Conservation (phyloP, 2,113 vertebrate species). For the Anolis carolinensis region DNA sequence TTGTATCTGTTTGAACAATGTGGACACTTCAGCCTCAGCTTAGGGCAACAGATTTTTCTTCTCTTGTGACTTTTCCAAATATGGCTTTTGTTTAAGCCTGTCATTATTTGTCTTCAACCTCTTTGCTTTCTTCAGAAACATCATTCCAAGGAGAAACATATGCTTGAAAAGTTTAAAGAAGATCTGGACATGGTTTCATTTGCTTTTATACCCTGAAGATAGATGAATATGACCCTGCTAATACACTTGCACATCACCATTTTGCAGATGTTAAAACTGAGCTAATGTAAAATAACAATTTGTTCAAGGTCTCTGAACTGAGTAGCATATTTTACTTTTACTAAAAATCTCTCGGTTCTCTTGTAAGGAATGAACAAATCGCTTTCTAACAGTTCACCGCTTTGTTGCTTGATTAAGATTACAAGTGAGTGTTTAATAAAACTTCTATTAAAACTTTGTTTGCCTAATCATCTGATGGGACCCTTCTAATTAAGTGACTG, state of each 20-base stretch:
- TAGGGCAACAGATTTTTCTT: conserved; percentile 48
- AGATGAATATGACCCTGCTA: conserved; percentile 16
- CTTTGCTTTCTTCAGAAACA: conserved; percentile 46
- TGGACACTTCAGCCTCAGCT: conserved; percentile 66
- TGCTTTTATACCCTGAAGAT: conserved; percentile 50
- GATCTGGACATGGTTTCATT: conserved; percentile 35
- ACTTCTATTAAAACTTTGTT: conserved; percentile 65
- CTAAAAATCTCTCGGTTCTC: conserved; percentile 19
- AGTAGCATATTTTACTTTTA: conserved; percentile 15
- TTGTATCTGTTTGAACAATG: conserved; percentile 66
- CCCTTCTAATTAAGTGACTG: conserved; percentile 63
- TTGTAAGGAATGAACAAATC: conserved; percentile 7
- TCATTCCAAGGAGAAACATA: conserved; percentile 20
- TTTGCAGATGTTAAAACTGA: conserved; percentile 4
- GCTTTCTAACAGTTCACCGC: background rate
- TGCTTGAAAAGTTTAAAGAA: conserved; percentile 55
- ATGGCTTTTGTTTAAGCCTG: conserved; percentile 53
- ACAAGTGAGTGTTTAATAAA: conserved; percentile 55
- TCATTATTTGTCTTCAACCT: background rate
- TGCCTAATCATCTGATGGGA: conserved; percentile 63
- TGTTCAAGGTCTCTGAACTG: background rate
- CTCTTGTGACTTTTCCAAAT: conserved; percentile 52
- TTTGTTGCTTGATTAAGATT: conserved; percentile 23
- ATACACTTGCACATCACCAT: background rate
- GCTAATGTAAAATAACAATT: background rate